Conservation (phyloP, 2,888 invertebrate genomes). For the Linnaemya tessellans region DNA sequence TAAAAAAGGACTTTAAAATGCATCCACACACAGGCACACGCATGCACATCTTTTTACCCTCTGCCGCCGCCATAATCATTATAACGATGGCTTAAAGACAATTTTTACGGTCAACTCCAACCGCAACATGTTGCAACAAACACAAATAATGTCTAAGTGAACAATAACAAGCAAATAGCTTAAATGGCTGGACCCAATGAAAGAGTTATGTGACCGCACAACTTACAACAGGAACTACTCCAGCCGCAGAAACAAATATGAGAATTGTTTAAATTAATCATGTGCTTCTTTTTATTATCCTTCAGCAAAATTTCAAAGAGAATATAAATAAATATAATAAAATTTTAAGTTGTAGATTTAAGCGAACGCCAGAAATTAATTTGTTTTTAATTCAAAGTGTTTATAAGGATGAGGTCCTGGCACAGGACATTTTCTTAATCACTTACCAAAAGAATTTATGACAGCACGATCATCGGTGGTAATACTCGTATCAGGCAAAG, state of each 20-base stretch:
- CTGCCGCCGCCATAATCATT: not conserved
- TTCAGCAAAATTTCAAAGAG: too few relatives aligned
- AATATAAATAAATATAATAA: too few relatives aligned
- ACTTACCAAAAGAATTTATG: too few relatives aligned
- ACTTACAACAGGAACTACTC: not conserved
- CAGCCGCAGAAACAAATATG: not conserved
- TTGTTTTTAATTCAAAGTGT: too few relatives aligned
- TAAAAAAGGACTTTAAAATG: constrained; percentile 17
- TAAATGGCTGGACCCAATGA: not conserved
- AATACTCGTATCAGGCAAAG: too few relatives aligned
- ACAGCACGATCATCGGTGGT: too few relatives aligned
- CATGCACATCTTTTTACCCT: constrained; percentile 7
- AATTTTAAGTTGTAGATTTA: too few relatives aligned
- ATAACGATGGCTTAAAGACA: constrained; percentile 26
- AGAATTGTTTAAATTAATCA: not conserved
- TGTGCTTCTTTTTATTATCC: not conserved
- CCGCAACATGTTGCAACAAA: constrained; percentile 69
- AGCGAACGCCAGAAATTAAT: too few relatives aligned
- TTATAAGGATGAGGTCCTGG: too few relatives aligned
- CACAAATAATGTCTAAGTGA: constrained; percentile 11
- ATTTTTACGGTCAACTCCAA: constrained; percentile 60
- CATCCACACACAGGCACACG: constrained; percentile 1
- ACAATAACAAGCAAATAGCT: constrained; percentile 17
- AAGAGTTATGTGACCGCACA: constrained; percentile 1
- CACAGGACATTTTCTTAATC: too few relatives aligned